Base-by-base conservation (phyloP, 2,888 invertebrate genomes). In the Apamea monoglypha region DNA sequence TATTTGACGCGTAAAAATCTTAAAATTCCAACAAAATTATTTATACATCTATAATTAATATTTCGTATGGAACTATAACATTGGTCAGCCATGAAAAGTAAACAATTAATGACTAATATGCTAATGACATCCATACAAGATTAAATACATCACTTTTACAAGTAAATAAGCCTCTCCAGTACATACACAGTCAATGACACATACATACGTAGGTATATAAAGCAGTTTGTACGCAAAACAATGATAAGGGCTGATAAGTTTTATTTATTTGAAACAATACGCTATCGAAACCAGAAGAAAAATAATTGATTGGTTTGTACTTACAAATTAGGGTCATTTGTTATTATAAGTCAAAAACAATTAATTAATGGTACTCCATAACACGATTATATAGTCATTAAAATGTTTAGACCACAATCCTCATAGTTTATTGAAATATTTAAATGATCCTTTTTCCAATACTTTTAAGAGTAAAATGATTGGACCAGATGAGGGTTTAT, bases 201-300 rank as follows among this genome's bases (percentile, higher is more conserved):
- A 86, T 82, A 90, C 77, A 85, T 81, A 86, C 81, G 78, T 89
- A 88, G 47, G 78, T 71, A 85, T 87, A 83, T 85, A 82, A 67
- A 86, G 79, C 87, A 90, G 78, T 81, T 82, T 76, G 69, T 71
- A 84, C 81, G 81, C 88, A 84, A 77, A 89, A 81, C 83, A 79
- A 25, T 83, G 94, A 94, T 94, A 94, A 93, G 87, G 73, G 80
- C 75, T 85, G 92, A 92, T 92, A 92, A 90, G 82, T 78, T 78
- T 50, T 90, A 89, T 90, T 91, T 90, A 91, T 88, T 84, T 85
- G 64, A 81, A 89, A 90, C 83, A 89, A 89, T 87, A 72, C 76
- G 70, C 84, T 92, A 93, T 91, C 88, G 61, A 84, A 86, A 91
- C 91, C 91, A 91, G 90, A 91, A 92, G 88, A 87, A 82, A 85